phyloP scores from a whole-genome alignment of 2,113 vertebrate species.

The Accipiter cooperii region DNA sequence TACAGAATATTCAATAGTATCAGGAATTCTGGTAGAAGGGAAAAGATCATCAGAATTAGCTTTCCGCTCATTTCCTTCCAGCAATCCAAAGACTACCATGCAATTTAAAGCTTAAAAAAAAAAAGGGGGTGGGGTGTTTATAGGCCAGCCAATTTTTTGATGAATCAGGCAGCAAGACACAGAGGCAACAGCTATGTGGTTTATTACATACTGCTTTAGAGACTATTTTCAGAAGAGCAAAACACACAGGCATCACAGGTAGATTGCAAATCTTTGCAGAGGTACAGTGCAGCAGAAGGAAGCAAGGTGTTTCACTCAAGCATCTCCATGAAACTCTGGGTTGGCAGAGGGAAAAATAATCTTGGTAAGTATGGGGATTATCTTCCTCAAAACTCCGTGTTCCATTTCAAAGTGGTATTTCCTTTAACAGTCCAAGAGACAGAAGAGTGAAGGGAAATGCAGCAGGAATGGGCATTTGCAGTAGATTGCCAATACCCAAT shows the following conservation, averaged over 20 bases:
- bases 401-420: neutral
- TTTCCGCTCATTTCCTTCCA: slow-evolving; percentile 31
- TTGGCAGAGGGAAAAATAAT: neutral
- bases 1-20: slow-evolving; percentile 19
- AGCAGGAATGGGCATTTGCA: neutral
- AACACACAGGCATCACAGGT: neutral
- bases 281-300: neutral
- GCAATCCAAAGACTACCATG: neutral
- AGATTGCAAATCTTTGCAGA: neutral
- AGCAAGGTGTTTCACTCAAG: neutral
- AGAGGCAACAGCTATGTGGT: neutral
- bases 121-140: neutral
- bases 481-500: neutral
- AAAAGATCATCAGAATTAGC: slow-evolving; percentile 30
- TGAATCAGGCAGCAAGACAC: neutral
- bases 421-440: neutral
- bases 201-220: neutral
- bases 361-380: neutral
- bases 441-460: neutral
- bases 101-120: slow-evolving; percentile 21
- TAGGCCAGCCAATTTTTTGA: neutral
- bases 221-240: slow-evolving; percentile 34
- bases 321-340: neutral
- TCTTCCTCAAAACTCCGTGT: neutral
- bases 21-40: slow-evolving; percentile 29